Evolutionary conservation across 2,888 invertebrate genomes (phyloP), one percentile per base, ranked within the genome.

Genomic region (Arrhopalites spinosus): DNA sequence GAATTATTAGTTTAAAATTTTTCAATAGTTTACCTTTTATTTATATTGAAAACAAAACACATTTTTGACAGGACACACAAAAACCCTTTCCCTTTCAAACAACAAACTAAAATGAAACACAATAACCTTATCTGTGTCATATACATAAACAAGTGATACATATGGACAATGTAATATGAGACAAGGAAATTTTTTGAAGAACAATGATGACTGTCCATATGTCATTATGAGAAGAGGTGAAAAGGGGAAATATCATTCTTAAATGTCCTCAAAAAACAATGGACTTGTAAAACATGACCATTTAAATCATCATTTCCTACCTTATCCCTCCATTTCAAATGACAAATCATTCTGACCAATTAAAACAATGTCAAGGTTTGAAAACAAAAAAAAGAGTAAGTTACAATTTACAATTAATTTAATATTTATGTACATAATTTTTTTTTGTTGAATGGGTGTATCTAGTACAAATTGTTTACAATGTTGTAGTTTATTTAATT

Each of bases 351-450:
- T 25, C 59, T n/a, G n/a, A 23, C 23, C 59, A 59, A 59, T 59
- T 59, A 59, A 59, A 59, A 59, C 59, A 59, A 59, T 59, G 59
- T 59, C 59, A 59, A 59, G 59, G 59, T 59, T 27, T 25, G 13
- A 8, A n/a, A 56, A 20, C 59, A 25, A 59, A 59, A 25, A 3
- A 36, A 7, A 36, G 36, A 36, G 36, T 11, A 11, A 36, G 36
- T 36, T n/a, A n/a, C n/a, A n/a, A n/a, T n/a, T n/a, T n/a, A n/a
- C n/a, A n/a, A n/a, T n/a, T n/a, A n/a, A n/a, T n/a, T n/a, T n/a
- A n/a, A n/a, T n/a, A n/a, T n/a, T n/a, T n/a, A n/a, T n/a, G n/a
- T n/a, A n/a, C n/a, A n/a, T n/a, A n/a, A n/a, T n/a, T n/a, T n/a
- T n/a, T n/a, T n/a, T n/a, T n/a, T n/a, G n/a, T n/a, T n/a, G n/a